Evolutionary conservation across 2,113 vertebrate species (phyloP).

Genomic region (Sterrhoptilus dennistouni): DNA sequence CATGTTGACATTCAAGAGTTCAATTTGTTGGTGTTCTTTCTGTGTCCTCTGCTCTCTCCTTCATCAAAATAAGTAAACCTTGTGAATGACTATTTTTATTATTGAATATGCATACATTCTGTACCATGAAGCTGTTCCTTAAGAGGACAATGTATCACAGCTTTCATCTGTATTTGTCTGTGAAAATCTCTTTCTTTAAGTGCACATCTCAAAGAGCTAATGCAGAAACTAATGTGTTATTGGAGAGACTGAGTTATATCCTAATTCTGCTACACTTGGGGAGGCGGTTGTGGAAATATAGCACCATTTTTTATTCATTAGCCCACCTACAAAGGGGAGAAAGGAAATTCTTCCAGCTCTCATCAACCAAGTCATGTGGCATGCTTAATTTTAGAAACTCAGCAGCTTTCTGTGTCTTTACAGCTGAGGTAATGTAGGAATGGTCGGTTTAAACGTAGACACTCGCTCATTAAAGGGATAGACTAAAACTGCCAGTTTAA

Average conservation of each 20-base stretch:
- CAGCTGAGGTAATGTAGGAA: background rate
- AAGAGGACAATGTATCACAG: background rate
- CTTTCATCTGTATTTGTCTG: background rate
- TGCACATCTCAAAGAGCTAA: background rate
- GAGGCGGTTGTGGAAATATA: background rate
- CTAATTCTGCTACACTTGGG: background rate
- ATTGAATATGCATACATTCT: background rate
- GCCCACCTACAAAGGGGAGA: no score
- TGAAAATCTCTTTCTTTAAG: background rate
- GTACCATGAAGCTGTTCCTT: background rate
- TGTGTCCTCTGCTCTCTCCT: background rate
- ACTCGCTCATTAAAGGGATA: background rate
- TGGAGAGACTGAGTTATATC: background rate
- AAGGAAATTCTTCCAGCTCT: background rate
- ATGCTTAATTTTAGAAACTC: background rate
- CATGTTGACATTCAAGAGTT: background rate
- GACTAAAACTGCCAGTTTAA: background rate
- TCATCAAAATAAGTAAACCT: background rate
- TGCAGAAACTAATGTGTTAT: background rate
- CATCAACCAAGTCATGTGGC: background rate
- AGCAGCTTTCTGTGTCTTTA: background rate
- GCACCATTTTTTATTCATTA: background rate
- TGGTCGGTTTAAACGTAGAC: background rate
- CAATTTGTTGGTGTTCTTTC: background rate
- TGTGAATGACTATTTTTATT: background rate